Conservation (phyloP, 1,140 invertebrate genomes). For the Drosophila aff. region DNA sequence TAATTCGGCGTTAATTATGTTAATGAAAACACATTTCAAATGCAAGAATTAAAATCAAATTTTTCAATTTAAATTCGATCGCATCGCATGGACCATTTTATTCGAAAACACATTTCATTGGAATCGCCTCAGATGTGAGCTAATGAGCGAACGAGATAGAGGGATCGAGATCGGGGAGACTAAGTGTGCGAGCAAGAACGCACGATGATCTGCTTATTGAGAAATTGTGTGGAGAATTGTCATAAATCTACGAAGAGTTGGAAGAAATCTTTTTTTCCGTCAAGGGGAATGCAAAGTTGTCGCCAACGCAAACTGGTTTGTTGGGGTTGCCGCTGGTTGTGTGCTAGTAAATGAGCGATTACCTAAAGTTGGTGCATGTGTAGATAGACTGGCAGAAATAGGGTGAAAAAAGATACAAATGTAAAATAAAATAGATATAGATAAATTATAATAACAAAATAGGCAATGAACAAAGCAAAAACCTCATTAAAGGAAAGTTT, state of each 20-base stretch:
- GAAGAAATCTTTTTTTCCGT: conserved; percentile 14
- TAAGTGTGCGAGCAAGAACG: conserved; percentile 16
- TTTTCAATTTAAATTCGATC: conserved; percentile 84
- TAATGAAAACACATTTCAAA: conserved; percentile 84
- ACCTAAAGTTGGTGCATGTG: conserved; percentile 50
- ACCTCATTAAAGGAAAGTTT: background rate
- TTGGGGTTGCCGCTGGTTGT: conserved; percentile 21
- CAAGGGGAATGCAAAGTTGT: conserved; percentile 52
- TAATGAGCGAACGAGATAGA: conserved; percentile 17
- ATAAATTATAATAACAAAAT: too few relatives aligned
- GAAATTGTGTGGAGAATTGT: conserved; percentile 68
- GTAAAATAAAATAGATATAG: background rate
- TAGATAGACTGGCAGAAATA: conserved; percentile 46
- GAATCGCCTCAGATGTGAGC: conserved; percentile 44
- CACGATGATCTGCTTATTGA: conserved; percentile 64
- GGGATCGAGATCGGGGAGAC: background rate
- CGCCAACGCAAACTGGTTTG: conserved; percentile 59
- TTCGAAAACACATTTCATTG: conserved; percentile 83
- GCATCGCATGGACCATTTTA: conserved; percentile 83
- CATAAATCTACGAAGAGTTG: conserved; percentile 35
- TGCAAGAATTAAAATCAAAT: conserved; percentile 82
- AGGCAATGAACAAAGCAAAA: background rate
- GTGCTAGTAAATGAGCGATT: conserved; percentile 67
- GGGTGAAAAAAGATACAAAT: background rate
- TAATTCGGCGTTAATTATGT: conserved; percentile 81